phyloP scores from a whole-genome alignment of 2,888 invertebrate genomes.

The Leucophora obtusa region DNA sequence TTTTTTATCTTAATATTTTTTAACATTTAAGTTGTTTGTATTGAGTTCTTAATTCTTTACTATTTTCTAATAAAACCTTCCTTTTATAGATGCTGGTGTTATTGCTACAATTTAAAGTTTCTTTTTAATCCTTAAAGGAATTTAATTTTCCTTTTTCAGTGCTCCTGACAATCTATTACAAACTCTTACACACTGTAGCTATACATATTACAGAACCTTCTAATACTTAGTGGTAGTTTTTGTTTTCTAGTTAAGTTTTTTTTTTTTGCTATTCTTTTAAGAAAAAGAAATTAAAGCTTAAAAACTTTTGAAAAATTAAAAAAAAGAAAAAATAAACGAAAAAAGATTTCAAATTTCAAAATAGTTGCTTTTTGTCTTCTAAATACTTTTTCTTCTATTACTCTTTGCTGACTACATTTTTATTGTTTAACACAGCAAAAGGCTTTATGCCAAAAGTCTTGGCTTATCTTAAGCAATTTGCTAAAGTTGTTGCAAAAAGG shows the following conservation, averaged over 20 bases:
- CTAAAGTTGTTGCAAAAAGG: slow-evolving; percentile 59
- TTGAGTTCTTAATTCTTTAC: neutral
- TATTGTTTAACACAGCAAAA: slow-evolving; percentile 54
- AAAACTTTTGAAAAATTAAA: slow-evolving; percentile 40
- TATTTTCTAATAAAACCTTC: neutral
- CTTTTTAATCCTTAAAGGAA: slow-evolving; percentile 60
- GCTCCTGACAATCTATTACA: slow-evolving; percentile 30
- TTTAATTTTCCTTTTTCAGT: slow-evolving; percentile 49
- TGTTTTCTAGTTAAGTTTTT: slow-evolving; percentile 10
- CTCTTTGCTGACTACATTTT: slow-evolving; percentile 14
- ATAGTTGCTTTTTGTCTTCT: slow-evolving; percentile 52
- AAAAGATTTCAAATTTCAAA: slow-evolving; percentile 55
- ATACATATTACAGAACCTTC: slow-evolving; percentile 14
- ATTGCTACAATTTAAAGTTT: slow-evolving; percentile 58
- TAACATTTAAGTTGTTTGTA: slow-evolving; percentile 9
- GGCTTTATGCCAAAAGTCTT: slow-evolving; percentile 64
- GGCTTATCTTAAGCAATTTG: slow-evolving; percentile 64
- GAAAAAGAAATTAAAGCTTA: slow-evolving; percentile 63
- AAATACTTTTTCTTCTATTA: slow-evolving; percentile 40
- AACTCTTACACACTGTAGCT: slow-evolving; percentile 13
- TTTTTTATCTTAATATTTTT: slow-evolving; percentile 4
- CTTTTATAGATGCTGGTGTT: neutral
- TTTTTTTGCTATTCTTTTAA: slow-evolving; percentile 24
- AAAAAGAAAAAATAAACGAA: neutral
- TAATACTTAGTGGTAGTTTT: slow-evolving; percentile 37